Conservation (phyloP, 1,140 invertebrate genomes). For the Diachasmimorpha longicaudata region DNA sequence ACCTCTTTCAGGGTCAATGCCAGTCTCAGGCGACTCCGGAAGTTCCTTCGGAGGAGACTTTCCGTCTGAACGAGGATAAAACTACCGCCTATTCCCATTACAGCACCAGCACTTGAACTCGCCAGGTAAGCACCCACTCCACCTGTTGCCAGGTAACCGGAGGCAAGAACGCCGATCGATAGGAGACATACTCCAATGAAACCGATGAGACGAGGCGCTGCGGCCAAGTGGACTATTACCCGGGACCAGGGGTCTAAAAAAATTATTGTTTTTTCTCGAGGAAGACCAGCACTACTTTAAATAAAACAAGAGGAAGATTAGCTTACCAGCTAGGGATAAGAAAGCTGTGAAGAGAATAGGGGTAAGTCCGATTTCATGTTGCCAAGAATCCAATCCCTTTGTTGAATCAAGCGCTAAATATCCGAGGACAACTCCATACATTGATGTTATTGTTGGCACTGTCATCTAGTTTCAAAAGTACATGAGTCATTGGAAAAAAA, state of each 20-base stretch:
- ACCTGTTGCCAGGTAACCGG: conserved; percentile 50
- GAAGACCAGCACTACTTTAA: too few relatives aligned
- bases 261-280: too few relatives aligned
- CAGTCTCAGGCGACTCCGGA: conserved; percentile 39
- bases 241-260: conserved; percentile 64
- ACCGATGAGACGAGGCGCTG: conserved; percentile 62
- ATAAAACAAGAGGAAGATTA: too few relatives aligned
- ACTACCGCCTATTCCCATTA: conserved; percentile 55
- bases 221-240: conserved; percentile 62
- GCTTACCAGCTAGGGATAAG: conserved; percentile 49
- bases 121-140: conserved; percentile 52
- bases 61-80: conserved; percentile 48
- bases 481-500: background rate
- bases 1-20: conserved; percentile 43
- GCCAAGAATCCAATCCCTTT: conserved; percentile 60
- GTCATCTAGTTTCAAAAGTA: conserved; percentile 51
- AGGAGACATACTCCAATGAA: conserved; percentile 50
- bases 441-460: conserved; percentile 62
- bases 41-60: conserved; percentile 42
- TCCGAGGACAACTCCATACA: conserved; percentile 65
- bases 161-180: conserved; percentile 45
- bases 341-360: conserved; percentile 65
- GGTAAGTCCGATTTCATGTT: conserved; percentile 62
- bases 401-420: conserved; percentile 55
- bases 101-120: conserved; percentile 50